Base-by-base conservation (phyloP, 2,797 vertebrate genomes). In the Oryzias dopingdopingensis region DNA sequence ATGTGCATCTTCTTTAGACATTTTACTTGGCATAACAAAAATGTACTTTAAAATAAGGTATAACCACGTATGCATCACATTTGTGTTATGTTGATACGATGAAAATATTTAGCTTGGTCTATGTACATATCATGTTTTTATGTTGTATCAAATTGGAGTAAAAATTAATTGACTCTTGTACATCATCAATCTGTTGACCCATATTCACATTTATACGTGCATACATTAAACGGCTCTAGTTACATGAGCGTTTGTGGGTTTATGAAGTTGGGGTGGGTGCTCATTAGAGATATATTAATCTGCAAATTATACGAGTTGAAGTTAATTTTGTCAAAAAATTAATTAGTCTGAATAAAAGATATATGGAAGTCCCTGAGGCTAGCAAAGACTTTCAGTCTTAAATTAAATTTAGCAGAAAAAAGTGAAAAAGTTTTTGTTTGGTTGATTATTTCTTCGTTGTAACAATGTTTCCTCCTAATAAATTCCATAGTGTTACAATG, bases 321-420 rank as follows among this genome's bases (percentile, higher is more conserved):
- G 78, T 88, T 87, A 83, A 89, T 83, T 88, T 85, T 57, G 77
- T 81, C 81, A 76, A 72, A 80, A 83, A 55, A 74, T 76, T 81
- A 86, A 90, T 90, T 88, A 85, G 83, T 80, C 87, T 84, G 84
- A 89, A 87, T 87, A 87, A 88, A 90, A 85, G 80, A 90, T 87
- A 75, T 71, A 66, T 58, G 10, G 44, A 70, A 68, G 70, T 81
- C 83, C 85, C 87, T 70, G 54, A 62, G 81, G 83, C 72, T 74
- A 66, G 54, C 69, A 63, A 72, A 71, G 54, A 77, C 56, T 62
- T 49, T 20, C 42, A n/a, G 8, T 40, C 32, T 69, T 37, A 46
- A 49, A 81, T 76, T 48, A 65, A 58, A 79, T 74, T 72, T 37
- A 37, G 32, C 32, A 12, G 32, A 37, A 13, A 37, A 12, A 37